Evolutionary conservation across 2,113 vertebrate species (phyloP).

Genomic region (Sigmodon hispidus): DNA sequence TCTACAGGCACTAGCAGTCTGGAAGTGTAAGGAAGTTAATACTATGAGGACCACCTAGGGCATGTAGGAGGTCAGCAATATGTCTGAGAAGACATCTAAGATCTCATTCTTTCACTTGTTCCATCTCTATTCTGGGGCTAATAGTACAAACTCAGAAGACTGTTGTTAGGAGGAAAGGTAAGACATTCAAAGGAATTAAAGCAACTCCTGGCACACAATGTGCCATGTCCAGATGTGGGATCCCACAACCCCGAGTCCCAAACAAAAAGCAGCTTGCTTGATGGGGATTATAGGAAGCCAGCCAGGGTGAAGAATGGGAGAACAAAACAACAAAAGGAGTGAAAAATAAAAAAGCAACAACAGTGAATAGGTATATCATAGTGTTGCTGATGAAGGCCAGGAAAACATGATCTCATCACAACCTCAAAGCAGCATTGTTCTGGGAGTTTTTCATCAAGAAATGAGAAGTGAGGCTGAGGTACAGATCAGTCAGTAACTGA

Average conservation of each 20-base stretch:
- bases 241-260: background rate
- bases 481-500: background rate
- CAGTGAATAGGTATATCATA: background rate
- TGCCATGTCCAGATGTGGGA: background rate
- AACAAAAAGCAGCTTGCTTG: background rate
- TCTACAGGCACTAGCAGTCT: background rate
- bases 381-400: background rate
- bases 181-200: background rate
- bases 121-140: background rate
- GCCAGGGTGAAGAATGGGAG: background rate
- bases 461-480: background rate
- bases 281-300: background rate
- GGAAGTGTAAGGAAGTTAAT: background rate
- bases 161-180: background rate
- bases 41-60: background rate
- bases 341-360: background rate
- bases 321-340: background rate
- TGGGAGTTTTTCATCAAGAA: background rate
- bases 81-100: background rate
- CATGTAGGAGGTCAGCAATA: background rate
- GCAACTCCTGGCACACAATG: background rate
- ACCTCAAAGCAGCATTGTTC: background rate
- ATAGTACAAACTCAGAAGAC: no score
- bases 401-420: background rate
- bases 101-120: background rate